These are phyloP conservation scores for Leucophora obtusa DNA, from an alignment of 2,888 invertebrate genomes.

Conservation along the genomic window DNA sequence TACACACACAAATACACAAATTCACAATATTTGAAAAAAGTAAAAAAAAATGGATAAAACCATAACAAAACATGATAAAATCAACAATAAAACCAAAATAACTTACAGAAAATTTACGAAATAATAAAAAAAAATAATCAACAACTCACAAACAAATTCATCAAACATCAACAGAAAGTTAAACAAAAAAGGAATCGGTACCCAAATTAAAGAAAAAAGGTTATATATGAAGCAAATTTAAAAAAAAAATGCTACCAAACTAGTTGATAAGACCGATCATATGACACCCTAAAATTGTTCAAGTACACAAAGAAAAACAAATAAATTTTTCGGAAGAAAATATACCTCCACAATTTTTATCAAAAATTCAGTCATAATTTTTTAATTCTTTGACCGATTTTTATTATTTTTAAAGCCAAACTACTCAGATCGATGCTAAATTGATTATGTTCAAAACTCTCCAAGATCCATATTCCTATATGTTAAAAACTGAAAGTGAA, in stretches of 20 bases:
- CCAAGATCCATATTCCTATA: too few relatives aligned
- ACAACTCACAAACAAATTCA: conserved; percentile 8
- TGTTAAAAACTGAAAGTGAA: too few relatives aligned
- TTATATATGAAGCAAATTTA: neutral
- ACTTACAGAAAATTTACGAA: conserved; percentile 2
- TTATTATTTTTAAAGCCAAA: too few relatives aligned
- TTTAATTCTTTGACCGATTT: too few relatives aligned
- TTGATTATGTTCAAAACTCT: too few relatives aligned
- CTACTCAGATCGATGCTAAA: too few relatives aligned
- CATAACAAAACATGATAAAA: conserved; percentile 47
- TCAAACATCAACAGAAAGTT: conserved; percentile 26
- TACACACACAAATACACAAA: conserved; percentile 35
- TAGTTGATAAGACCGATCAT: too few relatives aligned
- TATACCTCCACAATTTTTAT: too few relatives aligned
- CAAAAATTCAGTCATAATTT: too few relatives aligned
- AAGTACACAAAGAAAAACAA: too few relatives aligned
- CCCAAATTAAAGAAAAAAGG: conserved; percentile 31
- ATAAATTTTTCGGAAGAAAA: too few relatives aligned
- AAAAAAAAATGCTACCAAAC: neutral
- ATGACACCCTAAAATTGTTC: too few relatives aligned
- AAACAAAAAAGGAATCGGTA: conserved; percentile 4
- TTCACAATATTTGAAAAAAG: neutral
- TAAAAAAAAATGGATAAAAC: conserved; percentile 32
- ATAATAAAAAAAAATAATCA: conserved; percentile 15
- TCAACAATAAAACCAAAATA: conserved; percentile 46